Conservation (phyloP, 2,113 vertebrate species). For the Megatriorchis doriae region DNA sequence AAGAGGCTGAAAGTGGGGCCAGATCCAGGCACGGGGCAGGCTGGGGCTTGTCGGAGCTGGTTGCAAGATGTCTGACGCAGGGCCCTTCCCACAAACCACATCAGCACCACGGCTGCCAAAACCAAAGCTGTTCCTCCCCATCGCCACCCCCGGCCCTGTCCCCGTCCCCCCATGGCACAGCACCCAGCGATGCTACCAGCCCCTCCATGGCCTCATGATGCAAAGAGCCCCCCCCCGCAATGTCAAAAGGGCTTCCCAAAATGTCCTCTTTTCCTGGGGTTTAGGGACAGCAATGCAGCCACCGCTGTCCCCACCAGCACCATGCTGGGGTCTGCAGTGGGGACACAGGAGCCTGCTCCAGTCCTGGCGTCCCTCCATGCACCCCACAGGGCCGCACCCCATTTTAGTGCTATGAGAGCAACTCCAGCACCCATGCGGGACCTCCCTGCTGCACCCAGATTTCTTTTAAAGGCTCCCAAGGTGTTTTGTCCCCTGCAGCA, state of each 20-base stretch:
- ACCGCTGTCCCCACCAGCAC: not conserved
- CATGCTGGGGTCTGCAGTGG: accelerated
- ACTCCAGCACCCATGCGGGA: not conserved
- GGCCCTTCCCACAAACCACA: conserved; percentile 41
- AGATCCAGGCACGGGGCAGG: not conserved
- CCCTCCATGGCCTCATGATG: accelerated
- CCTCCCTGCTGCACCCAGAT: not conserved
- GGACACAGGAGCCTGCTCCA: not conserved
- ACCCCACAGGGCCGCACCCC: not conserved
- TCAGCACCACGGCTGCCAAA: not conserved
- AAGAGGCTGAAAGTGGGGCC: not conserved
- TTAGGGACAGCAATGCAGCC: not conserved
- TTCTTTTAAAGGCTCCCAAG: not conserved
- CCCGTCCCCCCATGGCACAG: not conserved
- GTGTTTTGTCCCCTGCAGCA: not conserved
- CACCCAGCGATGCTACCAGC: accelerated
- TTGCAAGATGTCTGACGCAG: conserved; percentile 24
- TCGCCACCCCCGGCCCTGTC: accelerated
- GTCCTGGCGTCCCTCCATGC: not conserved
- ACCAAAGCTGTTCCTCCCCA: not conserved
- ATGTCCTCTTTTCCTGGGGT: not conserved
- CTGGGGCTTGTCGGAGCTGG: conserved; percentile 1
- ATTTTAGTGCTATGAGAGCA: not conserved
- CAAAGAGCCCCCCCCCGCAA: not conserved
- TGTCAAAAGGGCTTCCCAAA: not conserved